Evolutionary conservation across 2,113 vertebrate genomes (phyloP).

Genomic region (Microcebus ravelobensis): DNA sequence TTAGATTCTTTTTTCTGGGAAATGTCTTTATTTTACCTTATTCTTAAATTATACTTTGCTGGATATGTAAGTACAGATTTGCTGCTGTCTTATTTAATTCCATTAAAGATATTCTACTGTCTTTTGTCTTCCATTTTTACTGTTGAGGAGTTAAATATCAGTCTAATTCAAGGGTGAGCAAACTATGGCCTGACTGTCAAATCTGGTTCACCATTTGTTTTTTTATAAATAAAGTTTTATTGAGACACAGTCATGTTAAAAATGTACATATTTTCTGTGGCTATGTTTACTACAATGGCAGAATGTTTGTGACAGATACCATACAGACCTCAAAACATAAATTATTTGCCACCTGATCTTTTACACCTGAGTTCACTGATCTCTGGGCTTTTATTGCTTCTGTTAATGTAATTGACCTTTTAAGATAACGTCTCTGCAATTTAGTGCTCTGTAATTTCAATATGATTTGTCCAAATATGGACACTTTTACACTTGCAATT

Average conservation of each 20-base stretch:
- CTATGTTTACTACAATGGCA: neutral
- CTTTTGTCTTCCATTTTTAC: constrained; percentile 28
- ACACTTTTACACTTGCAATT: neutral
- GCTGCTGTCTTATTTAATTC: constrained; percentile 20
- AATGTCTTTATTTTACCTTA: constrained; percentile 25
- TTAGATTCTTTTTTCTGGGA: neutral
- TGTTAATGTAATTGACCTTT: neutral
- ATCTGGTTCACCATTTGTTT: neutral
- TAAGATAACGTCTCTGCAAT: neutral
- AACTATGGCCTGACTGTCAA: neutral
- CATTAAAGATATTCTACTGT: constrained; percentile 13
- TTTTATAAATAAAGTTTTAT: constrained; percentile 42
- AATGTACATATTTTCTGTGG: neutral
- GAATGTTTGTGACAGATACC: neutral
- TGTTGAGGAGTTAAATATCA: constrained; percentile 31
- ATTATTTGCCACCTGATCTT: neutral
- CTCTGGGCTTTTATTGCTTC: neutral
- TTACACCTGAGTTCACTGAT: neutral
- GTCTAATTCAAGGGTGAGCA: neutral
- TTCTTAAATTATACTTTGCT: constrained; percentile 40
- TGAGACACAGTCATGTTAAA: constrained; percentile 25
- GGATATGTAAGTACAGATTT: neutral
- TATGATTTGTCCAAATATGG: neutral
- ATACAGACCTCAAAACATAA: neutral
- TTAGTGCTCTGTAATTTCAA: neutral